Base-by-base conservation (phyloP, 2,888 invertebrate genomes). In the Melinaea marsaeus region DNA sequence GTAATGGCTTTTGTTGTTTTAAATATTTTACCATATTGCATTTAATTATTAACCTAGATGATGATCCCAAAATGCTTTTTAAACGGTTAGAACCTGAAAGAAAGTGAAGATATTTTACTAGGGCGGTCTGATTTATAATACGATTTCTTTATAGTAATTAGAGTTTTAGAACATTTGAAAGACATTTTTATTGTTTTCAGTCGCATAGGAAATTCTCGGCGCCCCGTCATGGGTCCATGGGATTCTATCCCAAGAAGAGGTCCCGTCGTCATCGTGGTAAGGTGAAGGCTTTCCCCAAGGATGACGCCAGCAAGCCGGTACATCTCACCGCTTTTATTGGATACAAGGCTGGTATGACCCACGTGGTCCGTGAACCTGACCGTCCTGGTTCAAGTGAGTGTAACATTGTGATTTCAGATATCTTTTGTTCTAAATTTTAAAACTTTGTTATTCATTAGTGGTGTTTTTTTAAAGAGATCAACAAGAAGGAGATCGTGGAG, bases 331-430 rank as follows among this genome's bases (percentile, higher is more conserved):
- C 99, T 57, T 99, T 99, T 84, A 93, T 99, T 77, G 98, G 97
- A 66, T 99, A 99, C 92, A 99, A 99, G 89, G 99, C 99, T 82
- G 99, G 99, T 86, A 99, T 99, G 99, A 99, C 98, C 79, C 99
- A 99, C 88, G 96, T 99, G 88, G 97, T 99, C 9, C 94, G 99
- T 75, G 99, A 99, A 91, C 99, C 98, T 61, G 98, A 99, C 91
- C 95, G 98, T 91, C 98, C 98, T 80, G 99, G 99, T 70, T 99
- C 99, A 90, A 99, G 98, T 98, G 90, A 95, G 98, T 95, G 55
- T 6, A 45, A 37, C 11, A 63, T 55, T 46, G 3, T 57, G 57
- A 9, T 60, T 55, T 5, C 35, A 48, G 32, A 57, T 33, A 13
- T n/a, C 6, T 13, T 3, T 4, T n/a, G 13, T 51, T 55, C 61